phyloP scores from a whole-genome alignment of 2,797 vertebrate genomes.

The Toxotes lorentzi region DNA sequence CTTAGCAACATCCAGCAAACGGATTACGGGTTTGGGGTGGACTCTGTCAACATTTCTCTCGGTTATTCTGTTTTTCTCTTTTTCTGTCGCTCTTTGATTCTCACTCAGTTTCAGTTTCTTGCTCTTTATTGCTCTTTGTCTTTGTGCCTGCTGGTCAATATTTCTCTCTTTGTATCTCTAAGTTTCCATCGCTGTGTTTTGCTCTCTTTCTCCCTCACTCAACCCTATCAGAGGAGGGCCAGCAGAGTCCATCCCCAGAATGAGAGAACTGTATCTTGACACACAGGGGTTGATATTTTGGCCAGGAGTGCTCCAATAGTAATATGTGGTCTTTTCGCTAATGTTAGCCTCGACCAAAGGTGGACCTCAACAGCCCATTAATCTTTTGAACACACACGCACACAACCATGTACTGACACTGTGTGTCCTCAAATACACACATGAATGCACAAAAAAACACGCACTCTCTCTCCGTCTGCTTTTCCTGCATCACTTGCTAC shows the following conservation, averaged over 20 bases:
- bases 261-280: slow-evolving; percentile 62
- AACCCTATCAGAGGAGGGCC: slow-evolving; percentile 41
- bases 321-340: slow-evolving; percentile 62
- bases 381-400: slow-evolving; percentile 54
- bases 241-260: slow-evolving; percentile 64
- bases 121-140: slow-evolving; percentile 59
- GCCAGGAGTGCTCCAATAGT: slow-evolving; percentile 55
- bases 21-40: slow-evolving; percentile 48
- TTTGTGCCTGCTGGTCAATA: slow-evolving; percentile 61
- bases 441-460: slow-evolving; percentile 33
- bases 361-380: slow-evolving; percentile 66
- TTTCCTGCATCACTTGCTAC: slow-evolving; percentile 54
- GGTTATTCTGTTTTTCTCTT: slow-evolving; percentile 42
- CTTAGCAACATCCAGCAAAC: slow-evolving; percentile 51
- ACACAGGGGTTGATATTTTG: slow-evolving; percentile 64
- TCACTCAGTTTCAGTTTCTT: slow-evolving; percentile 49
- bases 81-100: slow-evolving; percentile 50
- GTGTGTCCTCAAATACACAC: slow-evolving; percentile 53
- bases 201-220: slow-evolving; percentile 27
- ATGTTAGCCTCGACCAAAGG: slow-evolving; percentile 64
- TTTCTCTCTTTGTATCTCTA: slow-evolving; percentile 61
- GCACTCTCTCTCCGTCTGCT: slow-evolving; percentile 14
- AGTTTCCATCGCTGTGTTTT: slow-evolving; percentile 45
- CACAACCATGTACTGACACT: slow-evolving; percentile 30
- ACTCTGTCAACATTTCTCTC: slow-evolving; percentile 48